Base-by-base conservation (phyloP, 1,140 invertebrate genomes). In the Leptopilina clavipes region DNA sequence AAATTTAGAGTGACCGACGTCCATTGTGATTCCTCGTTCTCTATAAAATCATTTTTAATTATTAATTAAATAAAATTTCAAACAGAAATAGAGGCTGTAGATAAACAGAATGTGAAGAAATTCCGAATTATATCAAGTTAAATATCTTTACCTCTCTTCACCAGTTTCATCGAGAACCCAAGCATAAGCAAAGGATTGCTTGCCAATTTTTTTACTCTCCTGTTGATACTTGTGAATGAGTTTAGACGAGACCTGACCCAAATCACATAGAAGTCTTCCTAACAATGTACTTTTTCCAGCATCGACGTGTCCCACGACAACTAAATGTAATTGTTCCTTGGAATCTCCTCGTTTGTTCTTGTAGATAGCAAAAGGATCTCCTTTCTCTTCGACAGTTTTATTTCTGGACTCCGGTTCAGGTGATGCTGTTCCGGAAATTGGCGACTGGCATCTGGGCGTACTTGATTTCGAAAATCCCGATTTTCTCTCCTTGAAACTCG, bases 161-260 rank as follows among this genome's bases (percentile, higher is more conserved):
- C 97, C 97, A 78, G 97, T 99, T 92, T 99, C 98, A 91, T 99
- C 99, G n/a, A 99, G 90, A 10, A 99, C 97, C 98, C 98, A 99
- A 14, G 98, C 98, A 92, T 97, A 99, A 90, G 97, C 96, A 86
- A 99, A 99, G 59, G 97, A 98, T 81, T 98, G 96, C 90, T 99
- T 99, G 0, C 99, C 99, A 80, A 98, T 90, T 89, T 99, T 99
- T 86, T 97, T 97, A 71, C 98, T 98, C 85, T 99, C 98, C 86
- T 98, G 96, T 88, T 99, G 98, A 92, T 98, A 98, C 89, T 99
- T 99, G 88, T 99, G 98, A 93, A 99, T 97, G 0, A 94, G 92
- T 86, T 95, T 95, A 83, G 97, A 94, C 45, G 95, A 95, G 1
- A 99, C 97, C 89, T 96, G 94, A 17, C 98, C 98, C 18, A 99